A percentile compares a stretch with the other conserved stretches of the same genome.
These are phyloP conservation scores for Tachyglossus aculeatus DNA, from an alignment of 2,797 vertebrate species.

Conservation along the genomic window DNA sequence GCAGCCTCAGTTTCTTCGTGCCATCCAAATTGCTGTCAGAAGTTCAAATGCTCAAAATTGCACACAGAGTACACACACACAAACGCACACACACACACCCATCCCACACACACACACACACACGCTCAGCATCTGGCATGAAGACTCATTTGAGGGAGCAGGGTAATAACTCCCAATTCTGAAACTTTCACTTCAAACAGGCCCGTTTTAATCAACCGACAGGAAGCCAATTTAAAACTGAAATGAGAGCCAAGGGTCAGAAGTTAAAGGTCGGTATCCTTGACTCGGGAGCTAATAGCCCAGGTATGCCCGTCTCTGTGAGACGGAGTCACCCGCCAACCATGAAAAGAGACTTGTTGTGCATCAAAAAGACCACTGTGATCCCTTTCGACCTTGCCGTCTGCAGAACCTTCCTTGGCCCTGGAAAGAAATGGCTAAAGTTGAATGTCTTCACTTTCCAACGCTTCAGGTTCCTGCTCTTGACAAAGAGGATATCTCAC, in stretches of 20 bases:
- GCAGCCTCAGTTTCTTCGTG: slow-evolving; percentile 50
- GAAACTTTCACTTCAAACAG: slow-evolving; percentile 66
- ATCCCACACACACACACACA: too few species aligned
- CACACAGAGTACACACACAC: slow-evolving; percentile 40
- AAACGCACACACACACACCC: slow-evolving; percentile 24
- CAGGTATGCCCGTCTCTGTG: slow-evolving; percentile 62
- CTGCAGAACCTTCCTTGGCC: background rate
- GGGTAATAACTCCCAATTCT: slow-evolving; percentile 65
- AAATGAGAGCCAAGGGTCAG: slow-evolving; percentile 70
- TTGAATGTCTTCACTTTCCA: too few species aligned
- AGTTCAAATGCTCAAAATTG: slow-evolving; percentile 33
- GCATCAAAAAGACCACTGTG: slow-evolving; percentile 26
- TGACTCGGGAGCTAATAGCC: slow-evolving; percentile 70
- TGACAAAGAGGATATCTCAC: background rate
- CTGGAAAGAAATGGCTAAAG: too few species aligned
- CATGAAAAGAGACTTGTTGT: background rate
- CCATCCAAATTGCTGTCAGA: slow-evolving; percentile 40
- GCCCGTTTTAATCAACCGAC: slow-evolving; percentile 69
- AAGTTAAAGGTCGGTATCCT: slow-evolving; percentile 73
- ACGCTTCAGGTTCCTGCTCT: accelerated
- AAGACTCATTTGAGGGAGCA: slow-evolving; percentile 58
- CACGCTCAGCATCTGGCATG: slow-evolving; percentile 55
- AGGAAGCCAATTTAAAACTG: slow-evolving; percentile 66
- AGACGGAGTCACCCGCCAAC: slow-evolving; percentile 32
- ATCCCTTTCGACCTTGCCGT: background rate